A percentile compares a stretch with the other conserved stretches of the same genome.
These are phyloP conservation scores for Myiopsitta monachus DNA, from an alignment of 2,113 vertebrate species.

Conservation along the genomic window DNA sequence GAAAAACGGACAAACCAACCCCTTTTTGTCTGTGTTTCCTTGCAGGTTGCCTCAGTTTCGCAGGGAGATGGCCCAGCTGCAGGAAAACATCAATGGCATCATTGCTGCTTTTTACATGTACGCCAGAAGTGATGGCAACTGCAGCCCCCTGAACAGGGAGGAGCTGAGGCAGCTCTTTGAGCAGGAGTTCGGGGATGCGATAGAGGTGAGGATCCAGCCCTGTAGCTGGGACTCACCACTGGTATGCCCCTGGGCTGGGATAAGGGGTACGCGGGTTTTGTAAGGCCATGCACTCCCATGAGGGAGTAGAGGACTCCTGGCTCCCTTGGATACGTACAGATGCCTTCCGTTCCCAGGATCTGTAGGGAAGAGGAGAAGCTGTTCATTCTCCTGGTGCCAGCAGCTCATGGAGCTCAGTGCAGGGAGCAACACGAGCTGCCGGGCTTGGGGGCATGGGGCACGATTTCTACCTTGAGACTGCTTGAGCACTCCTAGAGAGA, in stretches of 20 bases:
- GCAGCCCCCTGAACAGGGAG: slow-evolving; percentile 27
- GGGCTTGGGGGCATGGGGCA: accelerated
- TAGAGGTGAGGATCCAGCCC: slow-evolving; percentile 42
- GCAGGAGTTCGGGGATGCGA: slow-evolving; percentile 38
- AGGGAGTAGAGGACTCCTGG: not conserved
- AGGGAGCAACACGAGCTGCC: not conserved
- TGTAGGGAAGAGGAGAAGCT: not conserved
- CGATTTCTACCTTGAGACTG: not conserved
- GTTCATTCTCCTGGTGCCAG: not conserved
- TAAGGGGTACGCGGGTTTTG: accelerated
- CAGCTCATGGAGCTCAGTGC: not conserved
- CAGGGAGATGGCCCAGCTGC: slow-evolving; percentile 59
- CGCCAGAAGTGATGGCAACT: not conserved
- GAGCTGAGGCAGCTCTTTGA: slow-evolving; percentile 63
- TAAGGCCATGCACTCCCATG: accelerated
- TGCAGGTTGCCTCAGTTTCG: not conserved
- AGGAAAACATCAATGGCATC: slow-evolving; percentile 20
- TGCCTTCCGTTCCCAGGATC: not conserved
- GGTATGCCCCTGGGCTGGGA: not conserved
- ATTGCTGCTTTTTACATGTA: not conserved
- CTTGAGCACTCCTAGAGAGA: not conserved
- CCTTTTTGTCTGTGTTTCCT: not conserved
- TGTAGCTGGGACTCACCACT: accelerated
- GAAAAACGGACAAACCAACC: not conserved
- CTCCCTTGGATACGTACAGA: not conserved